Evolutionary conservation across 2,797 vertebrate species (phyloP).

Genomic region (Scarus forsteni): DNA sequence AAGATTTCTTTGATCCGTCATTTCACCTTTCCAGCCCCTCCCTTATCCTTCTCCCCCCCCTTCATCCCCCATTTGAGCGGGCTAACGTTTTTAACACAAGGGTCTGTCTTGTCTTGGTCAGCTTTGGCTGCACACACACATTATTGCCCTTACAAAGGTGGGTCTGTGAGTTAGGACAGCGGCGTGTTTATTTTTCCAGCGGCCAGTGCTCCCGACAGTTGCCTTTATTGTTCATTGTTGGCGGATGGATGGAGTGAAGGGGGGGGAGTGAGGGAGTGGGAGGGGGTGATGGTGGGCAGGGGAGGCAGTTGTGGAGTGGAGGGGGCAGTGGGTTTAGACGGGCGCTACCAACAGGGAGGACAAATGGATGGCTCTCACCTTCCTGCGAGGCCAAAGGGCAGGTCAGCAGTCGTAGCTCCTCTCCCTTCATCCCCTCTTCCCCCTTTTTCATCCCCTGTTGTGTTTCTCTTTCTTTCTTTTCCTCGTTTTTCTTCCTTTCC

Average conservation of each 20-base stretch:
- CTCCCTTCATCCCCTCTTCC: constrained; percentile 29
- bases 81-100: constrained; percentile 87
- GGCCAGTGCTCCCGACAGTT: constrained; percentile 89
- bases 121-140: constrained; percentile 69
- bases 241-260: constrained; percentile 76
- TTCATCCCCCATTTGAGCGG: constrained; percentile 77
- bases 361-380: constrained; percentile 91
- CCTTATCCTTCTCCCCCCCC: constrained; percentile 37
- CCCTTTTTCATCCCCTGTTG: constrained; percentile 17
- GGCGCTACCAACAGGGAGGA: constrained; percentile 75
- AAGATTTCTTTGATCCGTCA: constrained; percentile 82
- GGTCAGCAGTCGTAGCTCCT: constrained; percentile 71
- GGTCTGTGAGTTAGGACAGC: constrained; percentile 89
- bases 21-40: constrained; percentile 73
- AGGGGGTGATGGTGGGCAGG: constrained; percentile 52
- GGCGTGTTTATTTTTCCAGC: constrained; percentile 89
- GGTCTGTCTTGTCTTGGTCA: constrained; percentile 89
- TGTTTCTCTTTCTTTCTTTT: constrained; percentile 17
- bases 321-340: constrained; percentile 26
- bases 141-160: constrained; percentile 83
- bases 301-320: constrained; percentile 33
- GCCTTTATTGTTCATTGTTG: constrained; percentile 95
- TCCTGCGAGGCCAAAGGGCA: constrained; percentile 85
- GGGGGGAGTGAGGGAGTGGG: constrained; percentile 58
- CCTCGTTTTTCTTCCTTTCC: constrained; percentile 16